Evolutionary conservation across 2,113 vertebrate genomes (phyloP).

Genomic region (Hippocampus mohnikei): DNA sequence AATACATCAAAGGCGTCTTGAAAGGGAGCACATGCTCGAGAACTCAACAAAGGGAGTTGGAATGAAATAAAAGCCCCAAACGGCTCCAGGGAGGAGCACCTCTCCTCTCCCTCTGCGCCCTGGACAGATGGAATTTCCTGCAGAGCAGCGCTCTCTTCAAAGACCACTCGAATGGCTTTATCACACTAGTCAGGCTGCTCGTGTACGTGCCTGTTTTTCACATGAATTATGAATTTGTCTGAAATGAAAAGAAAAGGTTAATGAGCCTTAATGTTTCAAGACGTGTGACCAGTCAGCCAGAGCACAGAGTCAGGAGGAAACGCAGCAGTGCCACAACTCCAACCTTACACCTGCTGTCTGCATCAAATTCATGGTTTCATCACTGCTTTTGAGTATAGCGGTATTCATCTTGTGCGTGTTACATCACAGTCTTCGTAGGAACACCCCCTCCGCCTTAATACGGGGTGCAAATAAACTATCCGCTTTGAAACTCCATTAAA

Average conservation of each 20-base stretch:
- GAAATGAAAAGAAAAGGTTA: conserved; percentile 49
- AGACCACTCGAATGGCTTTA: conserved; percentile 43
- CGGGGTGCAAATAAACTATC: no score
- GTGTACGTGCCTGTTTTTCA: neutral
- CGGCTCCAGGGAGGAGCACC: conserved; percentile 54
- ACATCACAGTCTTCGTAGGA: no score
- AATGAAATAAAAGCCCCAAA: conserved; percentile 48
- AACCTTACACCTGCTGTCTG: neutral
- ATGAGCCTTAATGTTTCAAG: conserved; percentile 20
- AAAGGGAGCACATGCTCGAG: conserved; percentile 50
- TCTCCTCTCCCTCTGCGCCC: conserved; percentile 43
- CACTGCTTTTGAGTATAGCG: neutral
- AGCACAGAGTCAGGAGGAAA: neutral
- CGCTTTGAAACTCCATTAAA: no score
- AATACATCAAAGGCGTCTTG: conserved; percentile 60
- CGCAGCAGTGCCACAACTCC: neutral
- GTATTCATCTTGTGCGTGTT: no score
- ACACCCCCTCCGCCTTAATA: no score
- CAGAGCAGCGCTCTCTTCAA: conserved; percentile 35
- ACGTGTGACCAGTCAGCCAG: neutral
- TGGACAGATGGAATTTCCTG: conserved; percentile 45
- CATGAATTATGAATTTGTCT: conserved; percentile 36
- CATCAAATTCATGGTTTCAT: neutral
- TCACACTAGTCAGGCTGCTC: conserved; percentile 23
- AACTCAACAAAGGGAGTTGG: conserved; percentile 51